Percentiles rank a stretch among this genome's conserved stretches.
These are phyloP conservation scores for Halcyon malimbica DNA, from an alignment of 2,113 vertebrate species.

Conservation along the genomic window DNA sequence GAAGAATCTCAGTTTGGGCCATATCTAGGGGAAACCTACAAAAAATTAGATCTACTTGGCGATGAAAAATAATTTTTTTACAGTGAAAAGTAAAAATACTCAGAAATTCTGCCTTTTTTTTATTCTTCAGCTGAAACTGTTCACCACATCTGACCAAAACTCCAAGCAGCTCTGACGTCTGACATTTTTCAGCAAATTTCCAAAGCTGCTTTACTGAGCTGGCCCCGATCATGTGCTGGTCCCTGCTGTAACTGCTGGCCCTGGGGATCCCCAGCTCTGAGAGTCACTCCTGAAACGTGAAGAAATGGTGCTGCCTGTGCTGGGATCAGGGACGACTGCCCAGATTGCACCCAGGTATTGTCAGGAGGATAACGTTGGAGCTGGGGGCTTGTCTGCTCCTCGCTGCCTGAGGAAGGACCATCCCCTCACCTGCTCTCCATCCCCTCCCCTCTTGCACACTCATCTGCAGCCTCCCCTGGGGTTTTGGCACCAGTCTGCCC, in stretches of 20 bases:
- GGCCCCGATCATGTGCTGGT: neutral
- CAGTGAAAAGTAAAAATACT: neutral
- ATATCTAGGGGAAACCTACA: neutral
- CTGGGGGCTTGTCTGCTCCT: fast-evolving
- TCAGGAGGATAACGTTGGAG: neutral
- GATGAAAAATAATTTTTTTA: neutral
- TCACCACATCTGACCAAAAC: neutral
- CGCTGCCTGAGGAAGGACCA: fast-evolving
- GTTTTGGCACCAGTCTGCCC: neutral
- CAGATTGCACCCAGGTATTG: fast-evolving
- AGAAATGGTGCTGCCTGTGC: neutral
- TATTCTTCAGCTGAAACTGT: neutral
- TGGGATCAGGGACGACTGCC: neutral
- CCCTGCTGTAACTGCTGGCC: neutral
- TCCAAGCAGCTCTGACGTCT: neutral
- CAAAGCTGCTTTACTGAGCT: slow-evolving; percentile 34
- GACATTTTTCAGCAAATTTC: neutral
- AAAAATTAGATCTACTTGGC: neutral
- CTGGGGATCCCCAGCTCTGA: fast-evolving
- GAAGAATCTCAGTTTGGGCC: neutral
- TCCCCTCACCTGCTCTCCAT: neutral
- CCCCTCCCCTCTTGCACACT: neutral
- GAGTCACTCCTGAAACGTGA: neutral
- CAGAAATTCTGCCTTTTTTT: neutral
- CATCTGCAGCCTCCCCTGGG: neutral